These are phyloP conservation scores for Drepana falcataria DNA, from an alignment of 2,888 invertebrate species.

Conservation along the genomic window DNA sequence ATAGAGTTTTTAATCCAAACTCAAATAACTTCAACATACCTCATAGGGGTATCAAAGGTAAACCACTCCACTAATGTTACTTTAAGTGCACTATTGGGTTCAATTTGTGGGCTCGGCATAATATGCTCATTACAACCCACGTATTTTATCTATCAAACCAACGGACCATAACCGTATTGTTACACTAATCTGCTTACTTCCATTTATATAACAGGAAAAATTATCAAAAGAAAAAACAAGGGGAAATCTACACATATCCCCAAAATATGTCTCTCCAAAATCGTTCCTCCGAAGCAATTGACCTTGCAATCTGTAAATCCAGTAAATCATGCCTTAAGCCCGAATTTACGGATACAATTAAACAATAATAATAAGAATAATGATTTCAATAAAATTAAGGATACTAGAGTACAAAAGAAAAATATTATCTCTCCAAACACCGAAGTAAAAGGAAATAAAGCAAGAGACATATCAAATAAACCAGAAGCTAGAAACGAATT, in stretches of 20 bases:
- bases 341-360: not conserved
- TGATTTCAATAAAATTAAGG: not conserved
- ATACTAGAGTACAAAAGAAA: not conserved
- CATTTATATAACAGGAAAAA: slow-evolving; percentile 35
- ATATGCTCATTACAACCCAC: no score
- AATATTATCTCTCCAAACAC: not conserved
- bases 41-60: slow-evolving; percentile 66
- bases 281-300: not conserved
- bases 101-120: no score
- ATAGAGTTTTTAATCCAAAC: slow-evolving; percentile 56
- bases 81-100: no score
- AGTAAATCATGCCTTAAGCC: not conserved
- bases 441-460: slow-evolving; percentile 1
- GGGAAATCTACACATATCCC: slow-evolving; percentile 5
- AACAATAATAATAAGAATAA: not conserved
- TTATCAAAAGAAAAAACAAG: slow-evolving; percentile 40
- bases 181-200: no score
- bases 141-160: no score
- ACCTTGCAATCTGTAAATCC: not conserved
- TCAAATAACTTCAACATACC: slow-evolving; percentile 39
- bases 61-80: not conserved
- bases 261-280: slow-evolving; percentile 8
- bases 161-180: no score
- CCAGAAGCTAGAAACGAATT: slow-evolving; percentile 6
- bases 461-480: slow-evolving; percentile 1